phyloP scores from a whole-genome alignment of 2,888 invertebrate species.

The Papilio elwesi region DNA sequence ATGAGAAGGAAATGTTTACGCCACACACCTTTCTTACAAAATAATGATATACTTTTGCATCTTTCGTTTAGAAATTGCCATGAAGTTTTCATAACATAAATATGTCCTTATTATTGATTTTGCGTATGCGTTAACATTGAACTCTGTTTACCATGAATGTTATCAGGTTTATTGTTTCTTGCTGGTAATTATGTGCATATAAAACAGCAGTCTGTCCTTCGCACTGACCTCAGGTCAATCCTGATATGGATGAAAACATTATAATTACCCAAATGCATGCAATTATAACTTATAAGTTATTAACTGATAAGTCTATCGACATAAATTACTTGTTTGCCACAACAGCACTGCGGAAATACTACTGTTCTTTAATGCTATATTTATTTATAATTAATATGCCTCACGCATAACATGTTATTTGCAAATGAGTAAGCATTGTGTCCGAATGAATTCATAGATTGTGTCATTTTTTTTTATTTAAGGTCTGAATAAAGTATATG shows the following conservation, averaged over 20 bases:
- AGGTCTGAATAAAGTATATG: not conserved
- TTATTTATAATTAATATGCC: not conserved
- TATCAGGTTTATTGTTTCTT: conserved; percentile 10
- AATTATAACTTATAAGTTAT: not conserved
- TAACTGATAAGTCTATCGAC: conserved; percentile 12
- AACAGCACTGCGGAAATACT: not conserved
- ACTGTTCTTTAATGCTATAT: not conserved
- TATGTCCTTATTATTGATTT: not conserved
- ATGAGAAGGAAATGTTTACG: conserved; percentile 3
- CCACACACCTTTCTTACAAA: not conserved
- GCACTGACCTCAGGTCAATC: not conserved
- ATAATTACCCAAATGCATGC: conserved; percentile 13
- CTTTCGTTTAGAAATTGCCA: not conserved
- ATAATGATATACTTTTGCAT: not conserved
- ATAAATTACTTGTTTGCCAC: not conserved
- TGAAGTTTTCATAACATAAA: no score
- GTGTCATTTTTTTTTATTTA: not conserved
- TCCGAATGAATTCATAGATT: not conserved
- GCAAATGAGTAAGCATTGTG: conserved; percentile 4
- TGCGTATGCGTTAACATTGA: conserved; percentile 11
- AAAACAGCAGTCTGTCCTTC: conserved; percentile 9
- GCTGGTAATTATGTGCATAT: conserved; percentile 17
- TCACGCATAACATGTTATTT: conserved; percentile 1
- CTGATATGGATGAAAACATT: conserved; percentile 13
- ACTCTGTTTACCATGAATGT: not conserved